Conservation (phyloP, 2,888 invertebrate genomes). For the Hololepta plana region DNA sequence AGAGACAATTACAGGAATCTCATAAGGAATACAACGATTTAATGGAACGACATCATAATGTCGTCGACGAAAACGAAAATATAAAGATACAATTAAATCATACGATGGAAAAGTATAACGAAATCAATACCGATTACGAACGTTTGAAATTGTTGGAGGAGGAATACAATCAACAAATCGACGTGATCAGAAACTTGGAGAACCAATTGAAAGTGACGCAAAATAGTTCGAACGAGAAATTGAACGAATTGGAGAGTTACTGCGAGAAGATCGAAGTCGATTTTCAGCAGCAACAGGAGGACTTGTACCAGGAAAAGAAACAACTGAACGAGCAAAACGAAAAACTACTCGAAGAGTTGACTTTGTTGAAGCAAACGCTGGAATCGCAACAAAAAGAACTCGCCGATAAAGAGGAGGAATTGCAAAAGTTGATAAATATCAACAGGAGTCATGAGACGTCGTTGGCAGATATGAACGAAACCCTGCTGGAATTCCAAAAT, state of each 20-base stretch:
- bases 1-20: constrained; percentile 37
- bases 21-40: constrained; percentile 4
- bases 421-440: not conserved
- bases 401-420: not conserved
- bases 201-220: constrained; percentile 30
- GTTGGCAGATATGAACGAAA: too few species aligned
- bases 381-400: constrained; percentile 1
- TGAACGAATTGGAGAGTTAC: constrained; percentile 26
- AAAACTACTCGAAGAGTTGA: constrained; percentile 20
- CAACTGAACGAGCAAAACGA: constrained; percentile 21
- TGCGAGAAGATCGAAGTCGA: constrained; percentile 33
- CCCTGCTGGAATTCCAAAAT: too few species aligned
- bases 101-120: constrained; percentile 5
- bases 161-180: constrained; percentile 29
- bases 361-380: not conserved
- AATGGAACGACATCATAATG: constrained; percentile 31
- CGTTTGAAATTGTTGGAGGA: constrained; percentile 29
- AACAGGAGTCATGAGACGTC: too few species aligned
- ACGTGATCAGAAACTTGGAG: constrained; percentile 29
- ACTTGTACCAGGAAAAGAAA: constrained; percentile 20
- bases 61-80: constrained; percentile 15
- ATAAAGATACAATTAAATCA: constrained; percentile 9
- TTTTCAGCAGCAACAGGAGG: constrained; percentile 26
- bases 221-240: constrained; percentile 24
- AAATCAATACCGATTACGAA: constrained; percentile 12